A percentile compares a stretch with the other conserved stretches of the same genome.
Conservation (phyloP, 2,888 invertebrate species). For the Miltochrista miniata region DNA sequence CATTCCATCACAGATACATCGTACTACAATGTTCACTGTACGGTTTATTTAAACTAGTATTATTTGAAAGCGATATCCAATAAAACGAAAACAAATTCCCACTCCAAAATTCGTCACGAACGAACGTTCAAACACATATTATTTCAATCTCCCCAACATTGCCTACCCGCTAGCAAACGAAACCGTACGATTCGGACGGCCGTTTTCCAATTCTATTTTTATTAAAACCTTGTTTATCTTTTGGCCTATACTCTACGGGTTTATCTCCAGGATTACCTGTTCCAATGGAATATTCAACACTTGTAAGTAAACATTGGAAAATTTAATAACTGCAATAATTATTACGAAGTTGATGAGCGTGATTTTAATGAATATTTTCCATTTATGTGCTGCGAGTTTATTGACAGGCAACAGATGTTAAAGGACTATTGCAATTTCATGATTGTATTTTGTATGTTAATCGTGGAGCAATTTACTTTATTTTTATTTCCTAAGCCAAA, state of each 20-base stretch:
- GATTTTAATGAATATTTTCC: slow-evolving; percentile 1
- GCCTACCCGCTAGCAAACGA: slow-evolving; percentile 1
- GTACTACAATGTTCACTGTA: not conserved
- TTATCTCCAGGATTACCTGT: slow-evolving; percentile 14
- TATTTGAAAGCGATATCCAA: not conserved
- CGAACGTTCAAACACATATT: not conserved
- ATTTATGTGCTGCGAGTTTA: not conserved
- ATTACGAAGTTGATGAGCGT: slow-evolving; percentile 16
- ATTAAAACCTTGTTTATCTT: slow-evolving; percentile 23
- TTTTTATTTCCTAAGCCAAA: no score
- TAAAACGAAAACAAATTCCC: not conserved
- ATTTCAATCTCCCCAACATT: not conserved
- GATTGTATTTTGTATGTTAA: no score
- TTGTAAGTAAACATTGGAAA: not conserved
- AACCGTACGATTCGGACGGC: slow-evolving; percentile 2
- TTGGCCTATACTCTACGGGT: slow-evolving; percentile 6
- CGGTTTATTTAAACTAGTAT: not conserved
- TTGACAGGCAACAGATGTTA: not conserved
- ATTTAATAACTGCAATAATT: slow-evolving; percentile 19
- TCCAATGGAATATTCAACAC: slow-evolving; percentile 10
- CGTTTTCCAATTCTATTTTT: slow-evolving; percentile 19
- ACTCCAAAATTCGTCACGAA: not conserved
- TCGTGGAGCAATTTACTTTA: no score
- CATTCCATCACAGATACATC: no score
- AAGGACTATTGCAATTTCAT: no score